Percentiles rank a stretch among this genome's conserved stretches.
phyloP scores from a whole-genome alignment of 2,888 invertebrate species.

The Drosophila rellima region DNA sequence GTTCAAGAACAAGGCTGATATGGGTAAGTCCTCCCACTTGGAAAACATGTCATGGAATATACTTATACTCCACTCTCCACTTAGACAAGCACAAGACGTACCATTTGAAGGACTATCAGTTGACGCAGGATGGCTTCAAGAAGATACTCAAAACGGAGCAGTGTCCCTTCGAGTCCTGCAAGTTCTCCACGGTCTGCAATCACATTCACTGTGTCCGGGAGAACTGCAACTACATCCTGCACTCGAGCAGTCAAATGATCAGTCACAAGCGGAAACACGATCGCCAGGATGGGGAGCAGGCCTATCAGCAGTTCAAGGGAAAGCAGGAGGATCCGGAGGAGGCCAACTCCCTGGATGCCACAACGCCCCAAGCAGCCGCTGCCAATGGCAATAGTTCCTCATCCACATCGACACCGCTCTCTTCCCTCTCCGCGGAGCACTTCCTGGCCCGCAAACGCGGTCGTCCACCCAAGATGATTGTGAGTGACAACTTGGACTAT shows the following conservation, averaged over 20 bases:
- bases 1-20: constrained; percentile 99
- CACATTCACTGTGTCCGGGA: constrained; percentile 99
- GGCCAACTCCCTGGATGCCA: constrained; percentile 65
- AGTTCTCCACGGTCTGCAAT: constrained; percentile 97
- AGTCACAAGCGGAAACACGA: constrained; percentile 99
- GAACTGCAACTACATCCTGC: constrained; percentile 97
- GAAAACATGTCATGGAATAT: too few relatives aligned
- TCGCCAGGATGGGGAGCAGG: constrained; percentile 93
- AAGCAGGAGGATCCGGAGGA: constrained; percentile 75
- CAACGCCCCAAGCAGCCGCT: constrained; percentile 36
- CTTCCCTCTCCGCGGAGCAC: constrained; percentile 83
- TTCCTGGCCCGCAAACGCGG: constrained; percentile 84
- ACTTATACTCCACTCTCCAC: not conserved
- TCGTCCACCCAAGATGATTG: constrained; percentile 84
- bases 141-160: constrained; percentile 99
- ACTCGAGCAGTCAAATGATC: constrained; percentile 98
- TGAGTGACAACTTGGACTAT: constrained; percentile 57
- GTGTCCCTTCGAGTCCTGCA: constrained; percentile 96
- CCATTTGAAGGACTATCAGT: constrained; percentile 98
- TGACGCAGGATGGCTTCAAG: constrained; percentile 98
- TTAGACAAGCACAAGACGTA: constrained; percentile 99
- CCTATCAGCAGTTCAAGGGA: constrained; percentile 83
- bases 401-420: constrained; percentile 84
- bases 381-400: constrained; percentile 47
- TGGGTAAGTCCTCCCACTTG: constrained; percentile 91